Percentiles rank a stretch among this genome's conserved stretches.
Evolutionary conservation across 37 sponge, comb jelly and placozoan species (phyloP).

Genomic region (Diacarnus erythraeanus): DNA sequence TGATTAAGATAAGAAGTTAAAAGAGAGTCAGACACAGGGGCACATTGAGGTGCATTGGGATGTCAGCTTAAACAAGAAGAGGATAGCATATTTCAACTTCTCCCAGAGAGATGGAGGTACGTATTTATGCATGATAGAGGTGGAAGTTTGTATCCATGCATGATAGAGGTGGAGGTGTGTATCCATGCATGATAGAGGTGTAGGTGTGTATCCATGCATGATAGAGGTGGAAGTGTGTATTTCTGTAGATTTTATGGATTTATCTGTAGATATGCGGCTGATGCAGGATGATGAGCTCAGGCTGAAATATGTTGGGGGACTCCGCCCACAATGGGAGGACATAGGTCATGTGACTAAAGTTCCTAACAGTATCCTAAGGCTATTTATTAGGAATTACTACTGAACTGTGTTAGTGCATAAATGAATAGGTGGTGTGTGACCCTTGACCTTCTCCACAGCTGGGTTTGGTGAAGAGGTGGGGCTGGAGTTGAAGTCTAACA

Average conservation of each 20-base stretch:
- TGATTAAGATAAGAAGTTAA: slow-evolving; percentile 94
- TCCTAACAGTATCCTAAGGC: slow-evolving; percentile 72
- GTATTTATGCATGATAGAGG: not conserved
- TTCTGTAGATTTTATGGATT: not conserved
- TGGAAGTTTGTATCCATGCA: not conserved
- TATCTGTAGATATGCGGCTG: slow-evolving; percentile 80
- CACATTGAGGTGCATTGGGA: slow-evolving; percentile 94
- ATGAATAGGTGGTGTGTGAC: not conserved
- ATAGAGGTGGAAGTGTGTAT: no score
- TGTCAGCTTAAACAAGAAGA: slow-evolving; percentile 92
- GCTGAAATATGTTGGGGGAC: slow-evolving; percentile 63
- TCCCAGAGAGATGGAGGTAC: slow-evolving; percentile 80
- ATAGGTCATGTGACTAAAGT: slow-evolving; percentile 94
- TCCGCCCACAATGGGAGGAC: slow-evolving; percentile 77
- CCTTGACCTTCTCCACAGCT: not conserved
- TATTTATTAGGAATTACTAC: no score
- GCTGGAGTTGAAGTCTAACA: slow-evolving; percentile 81
- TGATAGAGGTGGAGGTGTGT: not conserved
- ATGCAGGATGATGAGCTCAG: slow-evolving; percentile 97
- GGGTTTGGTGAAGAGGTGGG: slow-evolving; percentile 91
- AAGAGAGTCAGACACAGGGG: slow-evolving; percentile 94
- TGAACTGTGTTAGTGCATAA: not conserved
- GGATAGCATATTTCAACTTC: slow-evolving; percentile 93
- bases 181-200: not conserved
- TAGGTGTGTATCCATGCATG: no score